Percentiles rank a stretch among this genome's conserved stretches.
Evolutionary conservation across 2,888 invertebrate species (phyloP).

Genomic region (Sesia bembeciformis): DNA sequence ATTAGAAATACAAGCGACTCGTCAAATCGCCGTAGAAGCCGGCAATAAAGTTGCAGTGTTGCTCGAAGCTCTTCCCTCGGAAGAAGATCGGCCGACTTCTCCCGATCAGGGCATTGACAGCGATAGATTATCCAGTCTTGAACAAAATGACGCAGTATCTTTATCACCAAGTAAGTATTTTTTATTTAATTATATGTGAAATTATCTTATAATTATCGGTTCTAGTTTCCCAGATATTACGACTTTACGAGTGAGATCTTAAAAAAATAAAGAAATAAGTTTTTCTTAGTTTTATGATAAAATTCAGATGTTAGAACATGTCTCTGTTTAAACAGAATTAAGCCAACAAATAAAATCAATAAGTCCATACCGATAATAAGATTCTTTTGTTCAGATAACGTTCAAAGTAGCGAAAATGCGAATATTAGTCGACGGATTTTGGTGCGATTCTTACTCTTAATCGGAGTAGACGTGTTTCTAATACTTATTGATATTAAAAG

Average conservation of each 20-base stretch:
- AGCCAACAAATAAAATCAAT: no score
- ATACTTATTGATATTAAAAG: no score
- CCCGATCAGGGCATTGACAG: constrained; percentile 94
- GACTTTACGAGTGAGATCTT: not conserved
- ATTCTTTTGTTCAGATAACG: no score
- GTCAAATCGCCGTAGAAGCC: constrained; percentile 41
- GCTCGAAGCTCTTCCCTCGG: constrained; percentile 35
- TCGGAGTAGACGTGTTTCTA: no score
- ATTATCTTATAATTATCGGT: not conserved
- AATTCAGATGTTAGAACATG: no score
- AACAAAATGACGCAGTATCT: constrained; percentile 68
- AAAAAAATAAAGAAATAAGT: not conserved
- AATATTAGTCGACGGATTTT: no score
- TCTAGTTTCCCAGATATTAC: no score
- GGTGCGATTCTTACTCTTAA: no score
- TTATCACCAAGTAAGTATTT: constrained; percentile 59
- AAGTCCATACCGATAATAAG: no score
- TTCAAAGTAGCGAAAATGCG: no score
- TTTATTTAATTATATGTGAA: not conserved
- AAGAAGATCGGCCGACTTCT: constrained; percentile 75
- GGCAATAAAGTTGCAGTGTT: constrained; percentile 41
- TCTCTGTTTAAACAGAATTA: no score
- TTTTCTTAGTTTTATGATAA: no score
- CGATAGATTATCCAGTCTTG: constrained; percentile 79
- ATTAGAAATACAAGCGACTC: constrained; percentile 61